Percentiles rank a stretch among this genome's conserved stretches.
Evolutionary conservation across 2,797 vertebrate genomes (phyloP).

Genomic region (Pipistrellus kuhlii): DNA sequence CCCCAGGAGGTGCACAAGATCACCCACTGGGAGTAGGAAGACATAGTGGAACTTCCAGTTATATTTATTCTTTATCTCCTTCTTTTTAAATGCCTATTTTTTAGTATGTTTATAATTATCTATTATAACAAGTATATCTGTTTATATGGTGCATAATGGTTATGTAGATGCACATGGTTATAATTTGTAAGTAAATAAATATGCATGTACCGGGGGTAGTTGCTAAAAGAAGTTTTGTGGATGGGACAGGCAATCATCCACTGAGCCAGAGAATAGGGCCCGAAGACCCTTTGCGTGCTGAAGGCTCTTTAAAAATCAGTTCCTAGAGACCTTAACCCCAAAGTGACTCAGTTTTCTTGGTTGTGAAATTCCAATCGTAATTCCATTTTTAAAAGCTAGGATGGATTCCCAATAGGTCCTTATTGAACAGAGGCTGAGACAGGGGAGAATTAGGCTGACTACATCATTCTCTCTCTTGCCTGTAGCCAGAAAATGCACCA

Average conservation of each 20-base stretch:
- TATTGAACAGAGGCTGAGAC: background rate
- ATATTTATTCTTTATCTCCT: constrained; percentile 1
- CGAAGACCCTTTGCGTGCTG: background rate
- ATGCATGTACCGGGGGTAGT: constrained; percentile 1
- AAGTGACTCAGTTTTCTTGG: constrained; percentile 3
- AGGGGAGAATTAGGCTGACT: background rate
- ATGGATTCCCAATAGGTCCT: background rate
- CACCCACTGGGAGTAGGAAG: background rate
- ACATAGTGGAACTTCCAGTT: background rate
- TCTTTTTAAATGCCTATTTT: constrained; percentile 49
- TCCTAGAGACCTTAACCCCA: background rate
- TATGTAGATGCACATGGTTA: constrained; percentile 54
- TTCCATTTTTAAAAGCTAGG: background rate
- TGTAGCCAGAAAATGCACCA: background rate
- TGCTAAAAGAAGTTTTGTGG: constrained; percentile 36
- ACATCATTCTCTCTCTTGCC: background rate
- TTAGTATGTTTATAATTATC: constrained; percentile 52
- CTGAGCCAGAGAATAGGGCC: background rate
- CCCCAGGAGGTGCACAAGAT: accelerated
- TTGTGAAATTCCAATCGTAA: background rate
- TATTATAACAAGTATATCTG: constrained; percentile 63
- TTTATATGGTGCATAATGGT: constrained; percentile 67
- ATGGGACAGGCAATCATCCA: background rate
- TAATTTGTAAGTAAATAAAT: constrained; percentile 75
- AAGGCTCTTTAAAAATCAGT: constrained; percentile 18